Conservation (phyloP, 2,888 invertebrate species). For the Drosophila mettleri region DNA sequence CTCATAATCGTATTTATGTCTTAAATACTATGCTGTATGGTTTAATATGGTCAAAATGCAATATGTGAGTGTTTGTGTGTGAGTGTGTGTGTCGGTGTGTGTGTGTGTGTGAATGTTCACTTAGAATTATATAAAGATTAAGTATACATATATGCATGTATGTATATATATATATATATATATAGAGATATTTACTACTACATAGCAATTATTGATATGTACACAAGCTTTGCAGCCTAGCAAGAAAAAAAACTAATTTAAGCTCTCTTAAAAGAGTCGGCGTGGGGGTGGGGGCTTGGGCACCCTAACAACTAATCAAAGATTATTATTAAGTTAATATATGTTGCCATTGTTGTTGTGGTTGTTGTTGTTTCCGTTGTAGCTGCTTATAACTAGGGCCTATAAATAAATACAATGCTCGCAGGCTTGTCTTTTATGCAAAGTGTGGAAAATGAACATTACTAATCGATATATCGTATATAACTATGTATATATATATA, state of each 20-base stretch:
- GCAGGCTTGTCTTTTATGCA: conserved; percentile 76
- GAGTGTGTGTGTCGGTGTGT: conserved; percentile 21
- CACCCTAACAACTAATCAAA: conserved; percentile 46
- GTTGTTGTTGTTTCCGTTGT: conserved; percentile 14
- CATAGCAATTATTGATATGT: conserved; percentile 66
- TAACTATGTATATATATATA: conserved; percentile 29
- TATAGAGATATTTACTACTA: conserved; percentile 47
- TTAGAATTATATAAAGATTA: conserved; percentile 59
- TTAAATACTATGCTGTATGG: conserved; percentile 38
- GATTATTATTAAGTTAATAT: conserved; percentile 4
- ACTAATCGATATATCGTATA: conserved; percentile 45
- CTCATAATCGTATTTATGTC: conserved; percentile 51
- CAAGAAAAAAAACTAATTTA: not conserved
- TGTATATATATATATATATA: conserved; percentile 8
- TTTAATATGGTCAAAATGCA: conserved; percentile 35
- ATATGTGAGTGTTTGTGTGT: conserved; percentile 25
- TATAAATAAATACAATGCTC: conserved; percentile 73
- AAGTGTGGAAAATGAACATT: conserved; percentile 69
- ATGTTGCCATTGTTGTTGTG: not conserved
- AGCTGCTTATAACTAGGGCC: conserved; percentile 61
- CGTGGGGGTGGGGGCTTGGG: conserved; percentile 27
- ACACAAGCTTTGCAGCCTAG: conserved; percentile 67
- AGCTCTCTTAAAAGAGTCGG: not conserved
- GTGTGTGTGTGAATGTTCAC: conserved; percentile 34
- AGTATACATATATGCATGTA: conserved; percentile 15